Evolutionary conservation across 2,113 vertebrate genomes (phyloP).

Genomic region (Hypanus sabinus): DNA sequence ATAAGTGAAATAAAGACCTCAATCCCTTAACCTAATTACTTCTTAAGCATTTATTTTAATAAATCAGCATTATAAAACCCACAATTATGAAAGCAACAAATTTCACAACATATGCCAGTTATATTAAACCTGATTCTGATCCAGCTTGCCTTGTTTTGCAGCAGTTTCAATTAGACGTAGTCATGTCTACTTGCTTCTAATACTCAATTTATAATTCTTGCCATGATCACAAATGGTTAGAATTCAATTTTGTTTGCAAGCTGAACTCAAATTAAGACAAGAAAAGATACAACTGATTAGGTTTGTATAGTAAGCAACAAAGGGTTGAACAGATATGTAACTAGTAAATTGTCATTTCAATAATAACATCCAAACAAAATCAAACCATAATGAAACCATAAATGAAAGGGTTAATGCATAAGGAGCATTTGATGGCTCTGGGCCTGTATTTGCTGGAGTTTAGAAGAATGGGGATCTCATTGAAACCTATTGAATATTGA

Average conservation of each 20-base stretch:
- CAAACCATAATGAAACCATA: too few relatives aligned
- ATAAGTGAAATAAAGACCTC: not conserved
- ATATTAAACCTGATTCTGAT: too few relatives aligned
- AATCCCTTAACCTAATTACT: not conserved
- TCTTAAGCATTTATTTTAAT: not conserved
- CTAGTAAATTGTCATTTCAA: not conserved
- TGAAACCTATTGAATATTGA: too few relatives aligned
- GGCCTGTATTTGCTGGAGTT: too few relatives aligned
- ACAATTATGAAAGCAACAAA: too few relatives aligned
- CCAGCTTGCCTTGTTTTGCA: not conserved
- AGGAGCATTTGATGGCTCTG: too few relatives aligned
- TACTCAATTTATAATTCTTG: too few relatives aligned
- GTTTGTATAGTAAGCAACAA: not conserved
- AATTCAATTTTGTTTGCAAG: not conserved
- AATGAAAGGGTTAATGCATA: too few relatives aligned
- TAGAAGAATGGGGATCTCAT: too few relatives aligned
- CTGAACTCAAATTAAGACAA: not conserved
- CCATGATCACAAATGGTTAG: too few relatives aligned
- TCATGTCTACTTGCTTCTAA: not conserved
- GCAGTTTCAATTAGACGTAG: not conserved
- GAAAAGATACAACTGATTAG: not conserved
- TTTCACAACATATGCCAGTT: too few relatives aligned
- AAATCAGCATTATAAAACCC: not conserved
- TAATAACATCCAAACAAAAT: not conserved
- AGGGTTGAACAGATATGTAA: not conserved